A percentile compares a stretch with the other conserved stretches of the same genome.
These are phyloP conservation scores for Agrotis segetum DNA, from an alignment of 2,888 invertebrate genomes.

Conservation along the genomic window DNA sequence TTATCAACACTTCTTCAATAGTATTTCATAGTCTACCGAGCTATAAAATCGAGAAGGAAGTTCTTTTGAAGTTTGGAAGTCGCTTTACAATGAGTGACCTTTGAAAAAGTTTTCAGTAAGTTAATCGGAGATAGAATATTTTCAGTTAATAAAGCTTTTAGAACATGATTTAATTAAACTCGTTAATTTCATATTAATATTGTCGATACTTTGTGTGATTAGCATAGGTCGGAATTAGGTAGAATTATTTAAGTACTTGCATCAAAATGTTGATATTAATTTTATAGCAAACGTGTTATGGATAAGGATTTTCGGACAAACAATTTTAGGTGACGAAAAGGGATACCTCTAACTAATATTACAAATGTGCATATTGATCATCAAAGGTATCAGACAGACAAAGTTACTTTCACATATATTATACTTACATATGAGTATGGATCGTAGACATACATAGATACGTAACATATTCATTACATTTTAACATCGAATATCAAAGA, in stretches of 20 bases:
- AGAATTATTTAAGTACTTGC: too few species aligned
- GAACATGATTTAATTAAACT: too few species aligned
- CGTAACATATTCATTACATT: slow-evolving; percentile 26
- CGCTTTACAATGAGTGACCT: not conserved
- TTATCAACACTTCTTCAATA: not conserved
- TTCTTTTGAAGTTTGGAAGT: not conserved
- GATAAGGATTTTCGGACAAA: too few species aligned
- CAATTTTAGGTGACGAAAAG: too few species aligned
- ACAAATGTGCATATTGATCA: too few species aligned
- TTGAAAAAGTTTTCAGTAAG: not conserved
- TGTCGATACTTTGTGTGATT: too few species aligned
- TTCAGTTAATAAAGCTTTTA: too few species aligned
- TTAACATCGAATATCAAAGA: slow-evolving; percentile 37
- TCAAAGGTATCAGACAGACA: not conserved
- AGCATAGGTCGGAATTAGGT: too few species aligned
- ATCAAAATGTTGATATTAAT: too few species aligned
- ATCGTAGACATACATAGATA: not conserved
- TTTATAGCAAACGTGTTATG: too few species aligned
- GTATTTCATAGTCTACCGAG: slow-evolving; percentile 6
- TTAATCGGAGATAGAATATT: not conserved
- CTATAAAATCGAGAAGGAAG: not conserved
- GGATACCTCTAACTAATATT: too few species aligned
- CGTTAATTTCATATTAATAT: too few species aligned
- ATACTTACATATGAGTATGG: not conserved
- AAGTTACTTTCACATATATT: not conserved